Percentiles rank a stretch among this genome's conserved stretches.
These are phyloP conservation scores for Nebria ingens DNA, from an alignment of 1,140 invertebrate genomes.

Conservation along the genomic window DNA sequence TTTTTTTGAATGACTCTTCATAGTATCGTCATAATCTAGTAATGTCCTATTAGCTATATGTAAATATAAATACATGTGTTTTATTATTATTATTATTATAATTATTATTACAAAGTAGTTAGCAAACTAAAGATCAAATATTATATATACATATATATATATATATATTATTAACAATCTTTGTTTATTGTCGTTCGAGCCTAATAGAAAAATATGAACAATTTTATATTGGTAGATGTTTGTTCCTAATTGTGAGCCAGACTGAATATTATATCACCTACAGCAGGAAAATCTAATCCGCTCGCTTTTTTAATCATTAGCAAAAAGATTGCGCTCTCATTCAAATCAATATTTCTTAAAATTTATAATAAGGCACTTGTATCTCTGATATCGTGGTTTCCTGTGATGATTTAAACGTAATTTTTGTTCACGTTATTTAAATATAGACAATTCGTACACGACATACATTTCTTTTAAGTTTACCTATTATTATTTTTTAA, in stretches of 20 bases:
- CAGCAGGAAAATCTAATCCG: slow-evolving; percentile 12
- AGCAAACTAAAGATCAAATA: no score
- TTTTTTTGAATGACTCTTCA: not conserved
- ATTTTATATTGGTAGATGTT: not conserved
- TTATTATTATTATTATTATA: no score
- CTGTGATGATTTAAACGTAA: slow-evolving; percentile 29
- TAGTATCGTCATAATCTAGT: not conserved
- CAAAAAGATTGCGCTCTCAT: no score
- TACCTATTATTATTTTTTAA: not conserved
- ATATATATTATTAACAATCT: slow-evolving; percentile 7
- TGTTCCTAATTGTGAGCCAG: not conserved
- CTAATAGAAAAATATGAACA: not conserved
- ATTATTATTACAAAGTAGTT: no score
- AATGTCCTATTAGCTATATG: slow-evolving; percentile 10
- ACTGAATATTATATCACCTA: slow-evolving; percentile 6
- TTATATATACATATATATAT: slow-evolving; percentile 13
- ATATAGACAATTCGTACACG: no score
- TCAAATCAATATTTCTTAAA: no score
- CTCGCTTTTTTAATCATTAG: slow-evolving; percentile 12
- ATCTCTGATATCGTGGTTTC: slow-evolving; percentile 33
- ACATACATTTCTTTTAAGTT: no score
- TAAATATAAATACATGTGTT: slow-evolving; percentile 13
- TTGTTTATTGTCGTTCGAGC: not conserved
- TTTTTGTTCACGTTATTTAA: not conserved
- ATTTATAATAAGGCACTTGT: slow-evolving; percentile 3